A percentile compares a stretch with the other conserved stretches of the same genome.
Evolutionary conservation across 2,113 vertebrate genomes (phyloP).

Genomic region (Colaptes auratus): DNA sequence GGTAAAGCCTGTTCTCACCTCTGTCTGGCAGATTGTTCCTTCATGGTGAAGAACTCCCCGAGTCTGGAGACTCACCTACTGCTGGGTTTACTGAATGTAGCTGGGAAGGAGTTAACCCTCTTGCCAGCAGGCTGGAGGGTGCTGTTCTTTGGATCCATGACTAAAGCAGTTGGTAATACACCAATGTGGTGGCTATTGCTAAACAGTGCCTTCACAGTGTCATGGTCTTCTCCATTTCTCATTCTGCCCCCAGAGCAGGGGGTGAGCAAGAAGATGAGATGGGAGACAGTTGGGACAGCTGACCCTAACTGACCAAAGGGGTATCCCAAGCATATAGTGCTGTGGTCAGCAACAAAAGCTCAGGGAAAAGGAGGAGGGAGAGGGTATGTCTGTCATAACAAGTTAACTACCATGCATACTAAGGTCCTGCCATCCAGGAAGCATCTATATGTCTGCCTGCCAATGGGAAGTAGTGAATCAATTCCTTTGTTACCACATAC

Average conservation of each 20-base stretch:
- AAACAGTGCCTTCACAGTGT: background rate
- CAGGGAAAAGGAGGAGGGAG: background rate
- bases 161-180: background rate
- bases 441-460: background rate
- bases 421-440: background rate
- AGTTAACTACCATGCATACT: background rate
- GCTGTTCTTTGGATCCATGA: background rate
- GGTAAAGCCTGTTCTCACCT: background rate
- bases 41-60: background rate
- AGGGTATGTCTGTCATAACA: background rate
- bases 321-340: rapidly evolving
- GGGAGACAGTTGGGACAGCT: background rate
- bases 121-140: background rate
- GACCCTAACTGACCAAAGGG: background rate
- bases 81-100: background rate
- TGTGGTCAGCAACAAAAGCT: background rate
- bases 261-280: background rate
- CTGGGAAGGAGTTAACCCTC: background rate
- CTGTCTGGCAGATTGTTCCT: background rate
- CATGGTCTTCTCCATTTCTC: background rate
- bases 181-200: background rate
- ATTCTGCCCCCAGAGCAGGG: background rate
- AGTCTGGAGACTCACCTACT: background rate
- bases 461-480: background rate
- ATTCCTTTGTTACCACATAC: background rate